These are phyloP conservation scores for Thymelicus acteon DNA, from an alignment of 2,888 invertebrate genomes.

Conservation along the genomic window DNA sequence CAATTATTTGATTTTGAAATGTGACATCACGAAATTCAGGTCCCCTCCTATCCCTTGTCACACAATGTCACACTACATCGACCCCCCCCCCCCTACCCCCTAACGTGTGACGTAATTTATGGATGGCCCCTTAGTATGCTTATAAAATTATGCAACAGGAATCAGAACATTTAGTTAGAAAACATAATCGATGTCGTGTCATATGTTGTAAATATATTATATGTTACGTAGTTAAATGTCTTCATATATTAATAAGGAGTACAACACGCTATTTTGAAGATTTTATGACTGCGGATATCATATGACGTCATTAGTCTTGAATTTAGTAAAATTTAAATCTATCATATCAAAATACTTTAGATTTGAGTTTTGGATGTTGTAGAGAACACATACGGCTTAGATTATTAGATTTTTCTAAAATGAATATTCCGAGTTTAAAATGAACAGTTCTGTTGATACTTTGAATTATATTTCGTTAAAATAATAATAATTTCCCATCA, in stretches of 20 bases:
- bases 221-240: neutral
- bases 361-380: neutral
- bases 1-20: too few species aligned
- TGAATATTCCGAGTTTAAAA: too few species aligned
- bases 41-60: too few species aligned
- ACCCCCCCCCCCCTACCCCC: too few species aligned
- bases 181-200: neutral
- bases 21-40: too few species aligned
- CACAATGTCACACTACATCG: too few species aligned
- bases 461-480: too few species aligned
- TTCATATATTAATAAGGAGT: neutral
- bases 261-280: neutral
- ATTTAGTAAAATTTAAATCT: neutral
- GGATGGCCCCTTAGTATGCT: too few species aligned
- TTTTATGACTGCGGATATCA: neutral
- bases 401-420: neutral
- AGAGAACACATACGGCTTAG: neutral
- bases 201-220: too few species aligned
- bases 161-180: neutral
- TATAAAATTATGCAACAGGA: neutral
- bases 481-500: too few species aligned
- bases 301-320: slow-evolving; percentile 3
- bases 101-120: too few species aligned
- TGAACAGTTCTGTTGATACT: too few species aligned
- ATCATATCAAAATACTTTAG: slow-evolving; percentile 14